These are phyloP conservation scores for Formica exsecta DNA, from an alignment of 1,140 invertebrate genomes.

Conservation along the genomic window DNA sequence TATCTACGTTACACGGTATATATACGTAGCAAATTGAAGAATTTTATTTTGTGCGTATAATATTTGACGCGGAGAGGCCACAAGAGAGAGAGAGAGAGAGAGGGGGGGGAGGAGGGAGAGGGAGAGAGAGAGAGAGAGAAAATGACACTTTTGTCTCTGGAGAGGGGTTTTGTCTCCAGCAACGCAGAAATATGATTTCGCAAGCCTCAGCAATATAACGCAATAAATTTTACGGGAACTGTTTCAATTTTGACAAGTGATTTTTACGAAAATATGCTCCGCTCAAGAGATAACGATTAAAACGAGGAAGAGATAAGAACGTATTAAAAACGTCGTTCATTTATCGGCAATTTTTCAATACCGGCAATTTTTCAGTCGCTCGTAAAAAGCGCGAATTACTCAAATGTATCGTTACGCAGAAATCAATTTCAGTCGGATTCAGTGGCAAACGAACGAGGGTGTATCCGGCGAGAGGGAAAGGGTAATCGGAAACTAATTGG, in stretches of 20 bases:
- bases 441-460: constrained; percentile 25
- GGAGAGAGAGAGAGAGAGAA: too few species aligned
- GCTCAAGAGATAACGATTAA: constrained; percentile 8
- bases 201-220: constrained; percentile 20
- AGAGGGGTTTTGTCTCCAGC: not conserved
- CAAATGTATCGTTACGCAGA: not conserved
- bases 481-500: constrained; percentile 82
- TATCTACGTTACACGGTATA: constrained; percentile 31
- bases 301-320: not conserved
- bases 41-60: constrained; percentile 53
- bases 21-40: constrained; percentile 46
- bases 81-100: not conserved
- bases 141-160: constrained; percentile 48
- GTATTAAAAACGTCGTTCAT: constrained; percentile 14
- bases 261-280: not conserved
- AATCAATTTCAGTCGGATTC: constrained; percentile 69
- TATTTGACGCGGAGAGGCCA: constrained; percentile 43
- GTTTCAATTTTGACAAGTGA: constrained; percentile 43
- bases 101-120: too few species aligned
- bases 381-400: constrained; percentile 15
- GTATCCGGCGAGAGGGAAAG: constrained; percentile 41
- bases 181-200: constrained; percentile 36
- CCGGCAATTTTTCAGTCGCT: constrained; percentile 22
- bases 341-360: constrained; percentile 1
- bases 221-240: constrained; percentile 34